Percentiles rank a stretch among this genome's conserved stretches.
Evolutionary conservation across 2,888 invertebrate genomes (phyloP).

Genomic region (Hemaris fuciformis): DNA sequence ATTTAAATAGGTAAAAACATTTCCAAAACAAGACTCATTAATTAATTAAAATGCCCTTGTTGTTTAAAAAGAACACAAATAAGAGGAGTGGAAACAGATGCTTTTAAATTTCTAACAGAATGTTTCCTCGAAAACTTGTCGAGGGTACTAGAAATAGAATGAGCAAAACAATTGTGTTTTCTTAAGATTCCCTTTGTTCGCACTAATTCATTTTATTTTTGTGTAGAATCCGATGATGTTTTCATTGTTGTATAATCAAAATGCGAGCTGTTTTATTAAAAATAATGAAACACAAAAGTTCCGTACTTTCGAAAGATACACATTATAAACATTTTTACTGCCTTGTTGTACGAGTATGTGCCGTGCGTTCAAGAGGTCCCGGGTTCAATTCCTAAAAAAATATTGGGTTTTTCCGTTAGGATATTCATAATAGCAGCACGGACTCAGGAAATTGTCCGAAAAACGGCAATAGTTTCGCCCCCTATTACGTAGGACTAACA

Average conservation of each 20-base stretch:
- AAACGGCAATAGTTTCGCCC: no score
- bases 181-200: neutral
- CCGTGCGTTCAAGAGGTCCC: no score
- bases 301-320: no score
- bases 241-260: neutral
- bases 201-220: neutral
- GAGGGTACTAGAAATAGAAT: neutral
- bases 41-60: neutral
- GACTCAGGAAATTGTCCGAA: no score
- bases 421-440: no score
- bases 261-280: no score
- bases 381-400: no score
- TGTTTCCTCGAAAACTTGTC: neutral
- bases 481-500: no score
- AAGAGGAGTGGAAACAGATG: neutral
- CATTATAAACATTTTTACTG: no score
- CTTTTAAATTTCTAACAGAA: neutral
- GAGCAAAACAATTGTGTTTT: neutral
- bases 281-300: no score
- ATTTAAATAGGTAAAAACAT: neutral
- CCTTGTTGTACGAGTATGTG: no score
- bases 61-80: neutral
- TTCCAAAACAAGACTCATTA: neutral
- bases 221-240: neutral
- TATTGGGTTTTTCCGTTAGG: no score